phyloP scores from a whole-genome alignment of 2,888 invertebrate species.

The Patella depressa region DNA sequence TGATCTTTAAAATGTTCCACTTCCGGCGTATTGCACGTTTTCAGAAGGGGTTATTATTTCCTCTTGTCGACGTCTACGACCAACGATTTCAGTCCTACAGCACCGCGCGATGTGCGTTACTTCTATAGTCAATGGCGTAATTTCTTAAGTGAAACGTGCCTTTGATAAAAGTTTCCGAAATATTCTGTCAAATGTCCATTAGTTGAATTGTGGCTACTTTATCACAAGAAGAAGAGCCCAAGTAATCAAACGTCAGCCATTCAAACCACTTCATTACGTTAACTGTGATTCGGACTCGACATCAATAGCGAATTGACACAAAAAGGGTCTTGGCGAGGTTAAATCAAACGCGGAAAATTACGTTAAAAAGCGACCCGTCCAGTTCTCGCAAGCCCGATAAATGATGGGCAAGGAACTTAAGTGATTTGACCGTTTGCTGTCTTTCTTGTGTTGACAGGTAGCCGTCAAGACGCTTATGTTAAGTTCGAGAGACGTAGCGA shows the following conservation, averaged over 20 bases:
- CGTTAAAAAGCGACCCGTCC: constrained; percentile 9
- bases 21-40: too few species aligned
- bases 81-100: too few species aligned
- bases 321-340: neutral
- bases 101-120: too few species aligned
- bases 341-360: neutral
- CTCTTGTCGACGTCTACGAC: too few species aligned
- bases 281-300: neutral
- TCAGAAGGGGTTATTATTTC: too few species aligned
- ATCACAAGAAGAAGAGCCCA: neutral
- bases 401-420: neutral
- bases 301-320: constrained; percentile 13
- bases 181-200: neutral
- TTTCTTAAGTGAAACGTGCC: too few species aligned
- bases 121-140: too few species aligned
- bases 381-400: neutral
- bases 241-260: neutral
- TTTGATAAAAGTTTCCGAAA: too few species aligned
- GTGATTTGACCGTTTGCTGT: too few species aligned
- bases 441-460: neutral
- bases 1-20: too few species aligned
- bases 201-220: constrained; percentile 4
- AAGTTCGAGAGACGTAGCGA: too few species aligned
- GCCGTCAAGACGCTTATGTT: constrained; percentile 4
- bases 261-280: neutral